Conservation (phyloP, 2,797 vertebrate species). For the Cichlasoma orientale region DNA sequence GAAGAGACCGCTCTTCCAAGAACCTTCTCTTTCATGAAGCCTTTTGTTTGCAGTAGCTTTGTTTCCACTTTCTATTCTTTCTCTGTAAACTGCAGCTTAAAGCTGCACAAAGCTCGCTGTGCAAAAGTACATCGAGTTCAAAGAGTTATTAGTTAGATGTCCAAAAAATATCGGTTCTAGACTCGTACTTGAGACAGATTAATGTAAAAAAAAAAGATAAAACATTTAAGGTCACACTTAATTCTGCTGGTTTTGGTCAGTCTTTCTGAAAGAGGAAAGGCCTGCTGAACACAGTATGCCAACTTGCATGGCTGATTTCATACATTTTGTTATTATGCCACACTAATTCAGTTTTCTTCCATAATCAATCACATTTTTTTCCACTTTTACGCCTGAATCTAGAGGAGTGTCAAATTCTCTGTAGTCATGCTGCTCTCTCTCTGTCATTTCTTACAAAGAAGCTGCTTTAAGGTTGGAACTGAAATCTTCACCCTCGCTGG, state of each 20-base stretch:
- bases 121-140: neutral
- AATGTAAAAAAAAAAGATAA: neutral
- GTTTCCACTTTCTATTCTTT: slow-evolving; percentile 21
- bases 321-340: no score
- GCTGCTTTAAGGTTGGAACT: neutral
- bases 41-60: slow-evolving; percentile 30
- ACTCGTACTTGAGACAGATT: neutral
- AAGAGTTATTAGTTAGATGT: neutral
- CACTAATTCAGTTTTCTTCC: neutral
- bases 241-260: neutral
- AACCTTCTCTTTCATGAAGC: slow-evolving; percentile 12
- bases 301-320: neutral
- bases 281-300: neutral
- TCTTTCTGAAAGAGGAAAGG: neutral
- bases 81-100: neutral
- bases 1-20: neutral
- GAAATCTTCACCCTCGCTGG: neutral
- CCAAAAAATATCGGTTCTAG: neutral
- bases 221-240: no score
- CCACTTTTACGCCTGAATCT: neutral
- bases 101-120: neutral
- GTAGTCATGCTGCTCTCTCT: neutral
- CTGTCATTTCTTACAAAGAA: neutral
- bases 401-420: neutral
- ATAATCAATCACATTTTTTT: neutral